Evolutionary conservation across 2,888 invertebrate genomes (phyloP).

Genomic region (Iphiclides podalirius): DNA sequence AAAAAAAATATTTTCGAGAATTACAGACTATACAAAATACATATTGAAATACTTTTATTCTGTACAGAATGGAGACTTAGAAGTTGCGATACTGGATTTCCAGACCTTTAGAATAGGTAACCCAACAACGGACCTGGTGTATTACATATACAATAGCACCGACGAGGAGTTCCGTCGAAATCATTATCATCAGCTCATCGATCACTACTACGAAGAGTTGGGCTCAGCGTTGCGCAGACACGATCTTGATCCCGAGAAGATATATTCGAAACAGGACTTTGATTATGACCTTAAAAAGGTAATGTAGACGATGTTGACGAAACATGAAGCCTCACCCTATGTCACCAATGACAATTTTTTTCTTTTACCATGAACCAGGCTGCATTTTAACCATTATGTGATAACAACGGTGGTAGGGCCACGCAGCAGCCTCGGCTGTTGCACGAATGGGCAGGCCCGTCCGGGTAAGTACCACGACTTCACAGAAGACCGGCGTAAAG

Average conservation of each 20-base stretch:
- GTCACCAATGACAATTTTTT: no score
- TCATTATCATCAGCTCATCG: constrained; percentile 5
- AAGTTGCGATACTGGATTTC: constrained; percentile 42
- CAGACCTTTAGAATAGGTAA: constrained; percentile 19
- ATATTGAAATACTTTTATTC: no score
- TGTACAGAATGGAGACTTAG: constrained; percentile 40
- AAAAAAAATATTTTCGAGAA: no score
- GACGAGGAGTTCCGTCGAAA: constrained; percentile 41
- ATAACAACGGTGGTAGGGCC: no score
- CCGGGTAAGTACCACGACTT: no score
- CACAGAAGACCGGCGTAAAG: no score
- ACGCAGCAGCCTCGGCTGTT: no score
- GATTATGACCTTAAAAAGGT: constrained; percentile 6
- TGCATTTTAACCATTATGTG: no score
- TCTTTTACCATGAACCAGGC: no score
- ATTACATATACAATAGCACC: constrained; percentile 38
- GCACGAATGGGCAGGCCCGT: no score
- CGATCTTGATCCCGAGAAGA: background rate
- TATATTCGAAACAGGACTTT: constrained; percentile 5
- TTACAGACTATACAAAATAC: no score
- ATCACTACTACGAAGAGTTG: constrained; percentile 8
- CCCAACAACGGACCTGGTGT: constrained; percentile 25
- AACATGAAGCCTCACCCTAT: background rate
- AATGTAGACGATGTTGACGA: no score
- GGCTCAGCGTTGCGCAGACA: constrained; percentile 1